Evolutionary conservation across 2,888 invertebrate genomes (phyloP).

Genomic region (Cerceris rybyensis): DNA sequence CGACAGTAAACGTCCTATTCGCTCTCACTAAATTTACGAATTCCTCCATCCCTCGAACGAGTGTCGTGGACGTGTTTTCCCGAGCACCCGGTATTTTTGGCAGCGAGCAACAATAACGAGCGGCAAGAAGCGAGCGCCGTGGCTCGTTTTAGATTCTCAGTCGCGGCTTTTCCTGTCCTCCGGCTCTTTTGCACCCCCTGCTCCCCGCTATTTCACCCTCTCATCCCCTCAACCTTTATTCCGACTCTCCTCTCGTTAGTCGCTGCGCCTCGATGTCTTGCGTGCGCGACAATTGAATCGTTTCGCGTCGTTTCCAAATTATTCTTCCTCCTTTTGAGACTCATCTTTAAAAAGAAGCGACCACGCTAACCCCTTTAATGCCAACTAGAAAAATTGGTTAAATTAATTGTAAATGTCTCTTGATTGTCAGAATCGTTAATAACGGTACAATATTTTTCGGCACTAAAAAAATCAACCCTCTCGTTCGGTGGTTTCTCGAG

Average conservation of each 20-base stretch:
- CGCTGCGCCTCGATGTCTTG: conserved; percentile 33
- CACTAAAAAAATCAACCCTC: too few relatives aligned
- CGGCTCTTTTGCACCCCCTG: conserved; percentile 20
- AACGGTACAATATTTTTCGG: too few relatives aligned
- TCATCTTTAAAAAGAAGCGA: neutral
- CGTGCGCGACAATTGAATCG: conserved; percentile 23
- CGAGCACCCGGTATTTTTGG: conserved; percentile 53
- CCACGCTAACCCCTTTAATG: too few relatives aligned
- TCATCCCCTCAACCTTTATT: conserved; percentile 16
- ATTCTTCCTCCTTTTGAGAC: conserved; percentile 13
- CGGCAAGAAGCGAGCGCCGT: conserved; percentile 12
- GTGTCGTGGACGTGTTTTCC: conserved; percentile 20
- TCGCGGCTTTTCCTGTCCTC: conserved; percentile 22
- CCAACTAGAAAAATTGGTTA: too few relatives aligned
- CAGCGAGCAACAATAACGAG: conserved; percentile 49
- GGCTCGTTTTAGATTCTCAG: conserved; percentile 50
- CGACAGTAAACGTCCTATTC: conserved; percentile 26
- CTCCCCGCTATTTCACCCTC: neutral
- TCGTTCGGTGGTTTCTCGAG: too few relatives aligned
- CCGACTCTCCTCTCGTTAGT: conserved; percentile 27
- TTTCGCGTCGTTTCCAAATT: conserved; percentile 31
- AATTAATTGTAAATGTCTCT: too few relatives aligned
- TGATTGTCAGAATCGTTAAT: too few relatives aligned
- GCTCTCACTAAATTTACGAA: conserved; percentile 53
- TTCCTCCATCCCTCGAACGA: conserved; percentile 8